phyloP scores from a whole-genome alignment of 2,113 vertebrate species.

The Gnathonemus longibarbis region DNA sequence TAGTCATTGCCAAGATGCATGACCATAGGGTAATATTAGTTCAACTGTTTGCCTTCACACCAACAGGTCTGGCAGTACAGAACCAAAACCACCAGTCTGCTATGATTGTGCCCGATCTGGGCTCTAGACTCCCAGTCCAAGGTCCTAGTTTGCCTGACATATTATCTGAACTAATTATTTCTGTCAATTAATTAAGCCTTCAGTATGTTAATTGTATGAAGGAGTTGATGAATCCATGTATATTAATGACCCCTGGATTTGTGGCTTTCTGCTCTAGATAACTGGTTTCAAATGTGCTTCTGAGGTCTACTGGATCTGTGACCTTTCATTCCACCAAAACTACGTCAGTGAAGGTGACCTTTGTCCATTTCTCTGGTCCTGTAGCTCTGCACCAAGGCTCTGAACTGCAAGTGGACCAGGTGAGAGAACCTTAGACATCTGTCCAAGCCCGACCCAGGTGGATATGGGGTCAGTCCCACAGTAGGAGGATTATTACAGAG shows the following conservation, averaged over 20 bases:
- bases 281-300: background rate
- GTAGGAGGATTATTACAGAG: background rate
- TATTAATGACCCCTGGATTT: background rate
- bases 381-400: constrained; percentile 37
- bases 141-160: background rate
- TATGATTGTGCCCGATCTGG: background rate
- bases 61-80: background rate
- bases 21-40: background rate
- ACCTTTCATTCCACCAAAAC: background rate
- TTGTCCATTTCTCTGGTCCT: constrained; percentile 27
- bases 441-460: background rate
- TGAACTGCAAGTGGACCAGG: constrained; percentile 47
- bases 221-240: background rate
- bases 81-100: background rate
- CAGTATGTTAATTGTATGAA: background rate
- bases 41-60: background rate
- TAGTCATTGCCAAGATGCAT: background rate
- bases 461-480: background rate
- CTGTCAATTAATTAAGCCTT: background rate
- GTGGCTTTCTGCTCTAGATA: background rate
- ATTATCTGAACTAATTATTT: background rate
- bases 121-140: background rate
- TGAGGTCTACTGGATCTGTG: background rate
- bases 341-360: background rate
- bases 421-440: constrained; percentile 11